Conservation (phyloP, 1,140 invertebrate genomes). For the Musca vetustissima region DNA sequence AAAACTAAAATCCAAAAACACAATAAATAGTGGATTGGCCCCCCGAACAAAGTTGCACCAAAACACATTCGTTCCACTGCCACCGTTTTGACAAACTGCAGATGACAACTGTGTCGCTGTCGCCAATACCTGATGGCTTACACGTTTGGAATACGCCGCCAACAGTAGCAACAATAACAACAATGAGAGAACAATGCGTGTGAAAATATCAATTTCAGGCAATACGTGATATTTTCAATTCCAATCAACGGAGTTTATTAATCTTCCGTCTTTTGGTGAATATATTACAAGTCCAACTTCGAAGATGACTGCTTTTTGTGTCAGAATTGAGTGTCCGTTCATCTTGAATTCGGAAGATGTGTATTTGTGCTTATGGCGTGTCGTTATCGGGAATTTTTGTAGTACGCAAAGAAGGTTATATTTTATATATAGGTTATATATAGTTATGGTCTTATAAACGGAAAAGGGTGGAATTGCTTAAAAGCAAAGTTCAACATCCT, state of each 20-base stretch:
- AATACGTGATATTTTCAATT: slow-evolving; percentile 22
- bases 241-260: not conserved
- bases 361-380: too few relatives aligned
- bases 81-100: slow-evolving; percentile 22
- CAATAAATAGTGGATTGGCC: not conserved
- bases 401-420: too few relatives aligned
- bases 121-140: not conserved
- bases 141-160: not conserved
- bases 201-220: slow-evolving; percentile 19
- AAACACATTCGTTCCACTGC: slow-evolving; percentile 24
- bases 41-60: not conserved
- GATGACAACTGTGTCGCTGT: slow-evolving; percentile 18
- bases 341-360: too few relatives aligned
- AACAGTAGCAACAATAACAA: not conserved
- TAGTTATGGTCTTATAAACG: too few relatives aligned
- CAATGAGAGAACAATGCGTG: not conserved
- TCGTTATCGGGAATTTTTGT: too few relatives aligned
- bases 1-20: slow-evolving; percentile 14
- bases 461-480: too few relatives aligned
- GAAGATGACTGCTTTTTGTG: too few relatives aligned
- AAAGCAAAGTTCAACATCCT: too few relatives aligned
- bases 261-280: too few relatives aligned
- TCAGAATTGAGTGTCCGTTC: too few relatives aligned
- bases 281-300: too few relatives aligned
- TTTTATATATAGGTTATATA: too few relatives aligned